These are phyloP conservation scores for Semnornis frantzii DNA, from an alignment of 2,113 vertebrate genomes.

Conservation along the genomic window DNA sequence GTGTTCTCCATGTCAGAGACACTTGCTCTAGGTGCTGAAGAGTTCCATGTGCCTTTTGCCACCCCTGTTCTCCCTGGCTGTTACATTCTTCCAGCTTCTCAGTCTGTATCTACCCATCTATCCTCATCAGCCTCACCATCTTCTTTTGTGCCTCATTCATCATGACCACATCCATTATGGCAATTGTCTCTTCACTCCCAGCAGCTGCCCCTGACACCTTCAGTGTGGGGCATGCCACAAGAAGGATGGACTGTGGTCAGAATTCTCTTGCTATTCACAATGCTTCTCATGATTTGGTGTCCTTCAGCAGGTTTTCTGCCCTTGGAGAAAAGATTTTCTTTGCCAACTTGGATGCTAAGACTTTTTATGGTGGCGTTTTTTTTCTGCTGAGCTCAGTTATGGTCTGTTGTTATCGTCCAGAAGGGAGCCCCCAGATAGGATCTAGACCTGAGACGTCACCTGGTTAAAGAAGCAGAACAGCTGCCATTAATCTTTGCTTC, in stretches of 20 bases:
- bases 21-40: not conserved
- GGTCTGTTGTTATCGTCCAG: conserved; percentile 54
- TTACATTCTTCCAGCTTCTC: not conserved
- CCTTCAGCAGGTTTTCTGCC: not conserved
- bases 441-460: conserved; percentile 52
- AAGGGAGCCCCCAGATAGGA: conserved; percentile 57
- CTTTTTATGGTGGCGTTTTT: not conserved
- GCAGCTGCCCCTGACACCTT: not conserved
- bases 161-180: not conserved
- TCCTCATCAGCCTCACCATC: conserved; percentile 1
- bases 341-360: conserved; percentile 19
- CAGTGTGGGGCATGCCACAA: not conserved
- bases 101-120: not conserved
- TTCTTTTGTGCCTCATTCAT: not conserved
- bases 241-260: not conserved
- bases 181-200: not conserved
- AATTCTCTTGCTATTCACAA: not conserved
- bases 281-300: not conserved
- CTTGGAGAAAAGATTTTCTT: conserved; percentile 20
- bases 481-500: conserved; percentile 66
- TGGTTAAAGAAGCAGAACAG: conserved; percentile 66
- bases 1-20: not conserved
- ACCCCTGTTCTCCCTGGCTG: not conserved
- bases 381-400: conserved; percentile 37
- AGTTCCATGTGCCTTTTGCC: not conserved